Evolutionary conservation across 2,113 vertebrate species (phyloP).

Genomic region (Danionella cerebrum): DNA sequence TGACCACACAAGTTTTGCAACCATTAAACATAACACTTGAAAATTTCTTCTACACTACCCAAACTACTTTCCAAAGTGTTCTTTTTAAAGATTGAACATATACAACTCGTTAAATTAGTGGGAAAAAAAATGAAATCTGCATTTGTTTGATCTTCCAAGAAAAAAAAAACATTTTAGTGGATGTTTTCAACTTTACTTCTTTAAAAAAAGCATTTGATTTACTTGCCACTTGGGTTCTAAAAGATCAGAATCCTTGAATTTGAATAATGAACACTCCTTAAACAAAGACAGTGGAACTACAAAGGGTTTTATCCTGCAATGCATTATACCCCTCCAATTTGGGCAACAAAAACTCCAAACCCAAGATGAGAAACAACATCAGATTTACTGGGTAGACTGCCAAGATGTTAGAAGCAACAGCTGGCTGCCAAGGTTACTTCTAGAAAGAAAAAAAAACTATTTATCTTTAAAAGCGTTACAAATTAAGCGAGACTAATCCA

Average conservation of each 20-base stretch:
- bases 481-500: constrained; percentile 23
- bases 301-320: background rate
- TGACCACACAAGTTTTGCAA: background rate
- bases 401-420: constrained; percentile 26
- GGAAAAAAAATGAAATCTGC: too few species aligned
- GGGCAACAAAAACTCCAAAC: constrained; percentile 5
- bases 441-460: constrained; percentile 8
- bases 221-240: constrained; percentile 13
- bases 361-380: background rate
- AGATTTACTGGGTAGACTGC: background rate
- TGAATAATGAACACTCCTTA: constrained; percentile 14
- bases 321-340: constrained; percentile 2
- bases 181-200: too few species aligned
- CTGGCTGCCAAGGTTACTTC: constrained; percentile 30
- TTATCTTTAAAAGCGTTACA: constrained; percentile 24
- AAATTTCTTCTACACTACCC: too few species aligned
- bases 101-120: too few species aligned
- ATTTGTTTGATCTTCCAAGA: too few species aligned
- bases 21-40: too few species aligned
- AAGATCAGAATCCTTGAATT: constrained; percentile 13
- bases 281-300: constrained; percentile 13
- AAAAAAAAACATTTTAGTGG: background rate
- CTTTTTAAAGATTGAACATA: too few species aligned
- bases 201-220: constrained; percentile 19
- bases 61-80: too few species aligned